A percentile compares a stretch with the other conserved stretches of the same genome.
These are phyloP conservation scores for Neosalanx taihuensis DNA, from an alignment of 2,797 vertebrate species.

Conservation along the genomic window DNA sequence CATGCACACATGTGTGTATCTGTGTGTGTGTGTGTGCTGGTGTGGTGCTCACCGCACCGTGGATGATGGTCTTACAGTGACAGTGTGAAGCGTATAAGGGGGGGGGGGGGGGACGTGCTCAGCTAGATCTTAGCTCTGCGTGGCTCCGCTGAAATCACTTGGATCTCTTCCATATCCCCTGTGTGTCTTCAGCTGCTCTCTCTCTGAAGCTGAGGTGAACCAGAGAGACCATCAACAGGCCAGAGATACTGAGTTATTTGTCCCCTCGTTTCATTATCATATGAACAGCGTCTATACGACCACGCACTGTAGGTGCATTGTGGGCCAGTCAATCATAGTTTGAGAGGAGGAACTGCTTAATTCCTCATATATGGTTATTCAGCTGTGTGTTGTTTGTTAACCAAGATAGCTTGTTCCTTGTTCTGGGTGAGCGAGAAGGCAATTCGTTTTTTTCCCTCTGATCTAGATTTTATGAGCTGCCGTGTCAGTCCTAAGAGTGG, in stretches of 20 bases:
- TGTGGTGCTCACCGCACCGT: conserved; percentile 44
- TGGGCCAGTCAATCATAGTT: conserved; percentile 56
- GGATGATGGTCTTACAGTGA: conserved; percentile 65
- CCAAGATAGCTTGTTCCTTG: conserved; percentile 4
- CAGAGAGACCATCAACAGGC: conserved; percentile 18
- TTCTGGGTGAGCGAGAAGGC: neutral
- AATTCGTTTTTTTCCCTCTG: neutral
- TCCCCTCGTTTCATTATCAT: conserved; percentile 63
- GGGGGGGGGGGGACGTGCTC: conserved; percentile 24
- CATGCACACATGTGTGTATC: conserved; percentile 12
- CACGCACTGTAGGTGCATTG: conserved; percentile 51
- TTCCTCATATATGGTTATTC: conserved; percentile 33
- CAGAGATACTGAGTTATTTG: conserved; percentile 28
- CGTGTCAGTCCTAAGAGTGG: neutral
- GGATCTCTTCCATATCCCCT: conserved; percentile 57
- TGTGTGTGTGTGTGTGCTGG: conserved; percentile 10
- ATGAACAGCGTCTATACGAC: conserved; percentile 60
- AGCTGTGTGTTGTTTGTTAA: conserved; percentile 30
- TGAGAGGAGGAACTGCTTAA: conserved; percentile 23
- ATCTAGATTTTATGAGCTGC: neutral
- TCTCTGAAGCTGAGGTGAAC: conserved; percentile 45
- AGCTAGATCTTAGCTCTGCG: conserved; percentile 11
- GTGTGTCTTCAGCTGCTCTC: conserved; percentile 51
- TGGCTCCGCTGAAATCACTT: conserved; percentile 37
- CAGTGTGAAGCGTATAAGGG: conserved; percentile 59